Conservation (phyloP, 2,797 vertebrate species). For the Epinephelus coioides region DNA sequence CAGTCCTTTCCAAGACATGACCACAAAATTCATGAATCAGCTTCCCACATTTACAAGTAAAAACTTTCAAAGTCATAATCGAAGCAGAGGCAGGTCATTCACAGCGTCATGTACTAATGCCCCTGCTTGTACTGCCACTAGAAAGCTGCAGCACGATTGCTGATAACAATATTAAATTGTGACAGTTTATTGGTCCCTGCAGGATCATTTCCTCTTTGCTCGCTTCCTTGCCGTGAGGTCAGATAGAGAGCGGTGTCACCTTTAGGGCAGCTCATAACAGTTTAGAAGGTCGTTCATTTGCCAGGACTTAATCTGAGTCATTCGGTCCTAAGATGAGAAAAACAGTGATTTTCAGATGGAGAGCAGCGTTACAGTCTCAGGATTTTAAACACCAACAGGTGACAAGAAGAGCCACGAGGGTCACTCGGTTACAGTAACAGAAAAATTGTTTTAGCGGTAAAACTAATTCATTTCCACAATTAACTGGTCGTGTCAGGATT, state of each 20-base stretch:
- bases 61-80: neutral
- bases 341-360: neutral
- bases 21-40: neutral
- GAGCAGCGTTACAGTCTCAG: neutral
- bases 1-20: neutral
- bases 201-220: constrained; percentile 40
- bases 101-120: constrained; percentile 8
- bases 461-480: constrained; percentile 7
- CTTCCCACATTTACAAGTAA: neutral
- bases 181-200: constrained; percentile 36
- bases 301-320: neutral
- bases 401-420: neutral
- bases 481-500: constrained; percentile 12
- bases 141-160: constrained; percentile 15
- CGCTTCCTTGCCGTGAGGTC: constrained; percentile 4
- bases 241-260: constrained; percentile 19
- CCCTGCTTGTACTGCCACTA: constrained; percentile 9
- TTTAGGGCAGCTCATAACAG: constrained; percentile 21
- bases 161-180: constrained; percentile 39
- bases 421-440: neutral
- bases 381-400: constrained; percentile 16
- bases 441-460: constrained; percentile 2
- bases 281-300: constrained; percentile 5
- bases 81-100: constrained; percentile 8
- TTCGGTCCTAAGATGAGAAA: neutral